Percentiles rank a stretch among this genome's conserved stretches.
These are phyloP conservation scores for Platichthys stellatus DNA, from an alignment of 2,113 vertebrate genomes.

Conservation along the genomic window DNA sequence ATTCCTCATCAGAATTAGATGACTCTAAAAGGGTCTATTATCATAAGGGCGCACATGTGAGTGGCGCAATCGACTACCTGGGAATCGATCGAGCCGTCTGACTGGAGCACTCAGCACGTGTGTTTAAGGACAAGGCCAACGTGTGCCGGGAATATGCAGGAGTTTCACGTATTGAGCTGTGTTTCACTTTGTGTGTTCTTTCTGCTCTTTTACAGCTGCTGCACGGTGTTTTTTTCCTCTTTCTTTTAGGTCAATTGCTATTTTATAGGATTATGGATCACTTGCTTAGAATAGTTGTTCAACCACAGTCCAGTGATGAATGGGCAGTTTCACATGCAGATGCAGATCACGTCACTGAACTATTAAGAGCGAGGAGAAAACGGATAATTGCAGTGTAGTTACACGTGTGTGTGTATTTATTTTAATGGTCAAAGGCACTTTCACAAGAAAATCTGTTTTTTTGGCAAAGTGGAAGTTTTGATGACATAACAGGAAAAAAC, in stretches of 20 bases:
- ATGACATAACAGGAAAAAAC: conserved; percentile 61
- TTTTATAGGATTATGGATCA: conserved; percentile 50
- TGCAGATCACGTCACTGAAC: conserved; percentile 32
- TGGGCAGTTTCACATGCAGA: conserved; percentile 36
- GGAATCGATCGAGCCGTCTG: conserved; percentile 71
- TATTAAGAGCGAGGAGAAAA: conserved; percentile 13
- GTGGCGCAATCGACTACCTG: conserved; percentile 71
- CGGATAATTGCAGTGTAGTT: neutral
- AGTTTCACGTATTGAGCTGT: conserved; percentile 28
- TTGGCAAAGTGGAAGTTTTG: conserved; percentile 61
- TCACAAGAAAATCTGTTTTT: conserved; percentile 35
- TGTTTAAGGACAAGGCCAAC: conserved; percentile 50
- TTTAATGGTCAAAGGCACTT: conserved; percentile 17
- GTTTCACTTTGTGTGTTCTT: conserved; percentile 17
- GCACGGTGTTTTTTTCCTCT: conserved; percentile 15
- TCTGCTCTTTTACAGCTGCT: neutral
- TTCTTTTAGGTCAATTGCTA: conserved; percentile 35
- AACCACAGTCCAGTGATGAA: conserved; percentile 35
- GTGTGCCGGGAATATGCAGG: conserved; percentile 10
- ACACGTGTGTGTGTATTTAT: neutral
- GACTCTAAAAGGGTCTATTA: conserved; percentile 79
- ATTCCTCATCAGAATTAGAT: conserved; percentile 84
- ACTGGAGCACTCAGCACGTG: conserved; percentile 58
- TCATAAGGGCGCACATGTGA: conserved; percentile 74
- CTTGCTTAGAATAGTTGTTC: conserved; percentile 36